Base-by-base conservation (phyloP, 2,888 invertebrate species). In the Lepidochitona cinerea region DNA sequence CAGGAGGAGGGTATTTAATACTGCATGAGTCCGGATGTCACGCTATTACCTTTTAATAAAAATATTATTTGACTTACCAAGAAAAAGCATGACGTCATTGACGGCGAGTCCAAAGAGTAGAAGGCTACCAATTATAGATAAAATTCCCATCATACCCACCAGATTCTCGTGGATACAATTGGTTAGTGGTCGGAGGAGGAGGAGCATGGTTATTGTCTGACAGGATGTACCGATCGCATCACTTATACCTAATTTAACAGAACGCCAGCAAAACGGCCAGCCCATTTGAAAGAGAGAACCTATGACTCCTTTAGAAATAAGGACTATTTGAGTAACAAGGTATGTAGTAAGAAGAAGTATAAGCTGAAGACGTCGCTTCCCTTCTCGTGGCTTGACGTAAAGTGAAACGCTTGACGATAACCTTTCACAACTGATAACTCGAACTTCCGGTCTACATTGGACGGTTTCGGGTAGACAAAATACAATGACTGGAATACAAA, bases 231-330 rank as follows among this genome's bases (percentile, higher is more conserved):
- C 67, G 0, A 76, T 32, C 0, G 80, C 76, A 1, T 53, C 66
- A 64, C 73, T 82, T 35, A 74, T 73, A 0, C 82, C 81, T 0
- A 83, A 49, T 37, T 74, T 76, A 14, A 77, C 68, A 0, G 83
- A 71, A 18, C 70, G 69, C 78, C 81, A 82, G 68, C 83, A 83
- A 65, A 83, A 83, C 26, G 82, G 81, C 0, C 74, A 32, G 7
- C 71, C 77, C 29, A 81, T 65, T 35, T 79, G 74, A 53, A 78
- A 81, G 1, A 82, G 52, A 0, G 79, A 71, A 37, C 80, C 79
- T 0, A 81, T 77, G 1, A 59, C 72, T 1, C 36, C 26, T 26
- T 79, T 59, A 3, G 77, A 80, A 14, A 81, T 69, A 12, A 72
- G 54, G 6, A 72, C 52, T 33, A 80, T 72, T 59, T 75, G 69